phyloP scores from a whole-genome alignment of 2,888 invertebrate species.

The Drosophila flavopinicola region DNA sequence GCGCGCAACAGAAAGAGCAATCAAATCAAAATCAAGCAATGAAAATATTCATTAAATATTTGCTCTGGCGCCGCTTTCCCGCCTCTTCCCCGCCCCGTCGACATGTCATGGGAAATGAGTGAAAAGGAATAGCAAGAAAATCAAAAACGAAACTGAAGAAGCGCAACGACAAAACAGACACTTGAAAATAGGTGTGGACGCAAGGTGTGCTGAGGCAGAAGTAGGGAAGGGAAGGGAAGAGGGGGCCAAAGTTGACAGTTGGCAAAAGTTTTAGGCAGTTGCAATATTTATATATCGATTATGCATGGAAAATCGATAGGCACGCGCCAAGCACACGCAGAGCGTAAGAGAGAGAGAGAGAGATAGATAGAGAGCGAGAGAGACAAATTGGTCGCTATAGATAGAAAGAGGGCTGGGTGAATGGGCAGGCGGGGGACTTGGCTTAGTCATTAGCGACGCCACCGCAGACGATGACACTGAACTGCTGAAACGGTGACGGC shows the following conservation, averaged over 20 bases:
- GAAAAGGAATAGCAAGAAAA: constrained; percentile 10
- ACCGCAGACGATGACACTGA: constrained; percentile 22
- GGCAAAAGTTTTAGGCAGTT: constrained; percentile 57
- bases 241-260: constrained; percentile 44
- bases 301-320: constrained; percentile 62
- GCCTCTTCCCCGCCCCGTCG: too few relatives aligned
- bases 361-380: neutral
- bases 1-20: constrained; percentile 49
- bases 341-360: neutral
- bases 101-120: constrained; percentile 22
- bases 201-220: neutral
- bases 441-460: constrained; percentile 57
- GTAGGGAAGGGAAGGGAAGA: neutral
- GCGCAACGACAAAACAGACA: constrained; percentile 13
- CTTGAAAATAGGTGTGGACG: constrained; percentile 40
- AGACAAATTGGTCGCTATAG: neutral
- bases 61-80: constrained; percentile 14
- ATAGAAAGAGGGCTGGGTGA: neutral
- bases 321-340: constrained; percentile 31
- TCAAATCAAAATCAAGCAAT: constrained; percentile 54
- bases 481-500: constrained; percentile 25
- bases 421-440: constrained; percentile 11
- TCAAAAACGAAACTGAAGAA: constrained; percentile 16
- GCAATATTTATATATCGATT: constrained; percentile 72
- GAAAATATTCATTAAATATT: constrained; percentile 60